Percentiles rank a stretch among this genome's conserved stretches.
Evolutionary conservation across 37 sponge, comb jelly and placozoan species (phyloP).

Genomic region (Crambe crambe): DNA sequence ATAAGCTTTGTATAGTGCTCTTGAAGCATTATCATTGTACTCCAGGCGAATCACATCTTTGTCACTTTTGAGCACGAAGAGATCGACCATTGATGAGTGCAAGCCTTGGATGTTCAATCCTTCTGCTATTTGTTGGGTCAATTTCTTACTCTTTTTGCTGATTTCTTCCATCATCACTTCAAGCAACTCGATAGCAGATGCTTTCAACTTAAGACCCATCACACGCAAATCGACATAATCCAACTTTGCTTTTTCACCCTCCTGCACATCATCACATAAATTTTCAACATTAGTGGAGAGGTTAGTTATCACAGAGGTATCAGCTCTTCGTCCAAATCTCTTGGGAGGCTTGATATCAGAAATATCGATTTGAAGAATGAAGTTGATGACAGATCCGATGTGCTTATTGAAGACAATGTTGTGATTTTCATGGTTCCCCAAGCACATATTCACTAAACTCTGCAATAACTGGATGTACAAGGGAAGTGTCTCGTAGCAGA

Average conservation of each 20-base stretch:
- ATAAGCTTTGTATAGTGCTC: slow-evolving; percentile 44
- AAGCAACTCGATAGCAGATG: slow-evolving; percentile 54
- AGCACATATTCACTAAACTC: slow-evolving; percentile 65
- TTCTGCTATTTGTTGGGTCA: slow-evolving; percentile 32
- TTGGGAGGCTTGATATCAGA: neutral
- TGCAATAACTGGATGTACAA: slow-evolving; percentile 64
- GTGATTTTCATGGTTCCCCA: slow-evolving; percentile 73
- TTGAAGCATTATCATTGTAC: slow-evolving; percentile 43
- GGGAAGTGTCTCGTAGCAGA: slow-evolving; percentile 63
- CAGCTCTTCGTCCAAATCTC: neutral
- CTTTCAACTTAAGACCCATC: slow-evolving; percentile 28
- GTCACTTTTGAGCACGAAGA: slow-evolving; percentile 36
- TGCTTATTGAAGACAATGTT: slow-evolving; percentile 58
- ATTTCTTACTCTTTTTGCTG: slow-evolving; percentile 17
- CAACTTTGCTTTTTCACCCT: too few species aligned
- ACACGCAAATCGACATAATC: neutral
- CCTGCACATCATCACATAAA: neutral
- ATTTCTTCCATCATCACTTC: slow-evolving; percentile 72
- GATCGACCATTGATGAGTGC: slow-evolving; percentile 35
- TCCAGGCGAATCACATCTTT: slow-evolving; percentile 23
- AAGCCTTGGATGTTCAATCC: slow-evolving; percentile 19
- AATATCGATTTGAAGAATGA: slow-evolving; percentile 38
- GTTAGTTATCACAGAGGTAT: neutral
- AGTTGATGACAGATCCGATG: slow-evolving; percentile 65
- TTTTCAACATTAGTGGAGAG: neutral